phyloP scores from a whole-genome alignment of 2,113 vertebrate genomes.

The Vombatus ursinus region DNA sequence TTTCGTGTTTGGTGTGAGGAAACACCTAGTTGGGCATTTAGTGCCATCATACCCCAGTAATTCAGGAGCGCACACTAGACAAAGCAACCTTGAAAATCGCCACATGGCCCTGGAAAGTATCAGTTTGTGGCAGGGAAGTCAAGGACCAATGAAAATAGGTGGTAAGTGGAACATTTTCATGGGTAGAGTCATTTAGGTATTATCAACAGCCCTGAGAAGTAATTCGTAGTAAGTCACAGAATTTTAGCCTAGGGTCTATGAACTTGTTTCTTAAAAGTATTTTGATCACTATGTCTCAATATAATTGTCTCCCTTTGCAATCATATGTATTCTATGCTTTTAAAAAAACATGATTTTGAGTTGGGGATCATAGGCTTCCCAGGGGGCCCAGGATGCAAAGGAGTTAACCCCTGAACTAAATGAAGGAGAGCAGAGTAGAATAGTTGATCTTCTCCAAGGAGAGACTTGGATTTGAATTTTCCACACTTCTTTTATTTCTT shows the following conservation, averaged over 20 bases:
- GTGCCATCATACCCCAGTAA: not conserved
- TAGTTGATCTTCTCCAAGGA: slow-evolving; percentile 32
- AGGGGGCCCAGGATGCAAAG: not conserved
- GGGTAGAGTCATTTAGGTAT: not conserved
- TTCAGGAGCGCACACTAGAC: not conserved
- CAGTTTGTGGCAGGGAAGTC: not conserved
- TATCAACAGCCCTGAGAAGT: not conserved
- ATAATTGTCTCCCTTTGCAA: not conserved
- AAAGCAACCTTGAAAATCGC: not conserved
- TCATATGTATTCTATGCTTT: not conserved
- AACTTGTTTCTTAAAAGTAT: not conserved
- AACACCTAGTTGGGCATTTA: not conserved
- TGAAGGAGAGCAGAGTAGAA: not conserved
- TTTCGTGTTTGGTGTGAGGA: not conserved
- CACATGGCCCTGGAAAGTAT: not conserved
- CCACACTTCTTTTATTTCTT: not conserved
- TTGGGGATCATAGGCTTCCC: not conserved
- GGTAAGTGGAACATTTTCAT: not conserved
- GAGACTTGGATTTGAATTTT: slow-evolving; percentile 1
- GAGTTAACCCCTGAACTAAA: not conserved
- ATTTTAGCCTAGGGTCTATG: not conserved
- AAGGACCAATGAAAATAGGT: not conserved
- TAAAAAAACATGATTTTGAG: not conserved
- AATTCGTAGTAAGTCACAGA: not conserved
- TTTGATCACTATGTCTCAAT: not conserved